Evolutionary conservation across 2,797 vertebrate species (phyloP), one percentile per base, ranked within the genome.

Genomic region (Sebastolobus altivelis): DNA sequence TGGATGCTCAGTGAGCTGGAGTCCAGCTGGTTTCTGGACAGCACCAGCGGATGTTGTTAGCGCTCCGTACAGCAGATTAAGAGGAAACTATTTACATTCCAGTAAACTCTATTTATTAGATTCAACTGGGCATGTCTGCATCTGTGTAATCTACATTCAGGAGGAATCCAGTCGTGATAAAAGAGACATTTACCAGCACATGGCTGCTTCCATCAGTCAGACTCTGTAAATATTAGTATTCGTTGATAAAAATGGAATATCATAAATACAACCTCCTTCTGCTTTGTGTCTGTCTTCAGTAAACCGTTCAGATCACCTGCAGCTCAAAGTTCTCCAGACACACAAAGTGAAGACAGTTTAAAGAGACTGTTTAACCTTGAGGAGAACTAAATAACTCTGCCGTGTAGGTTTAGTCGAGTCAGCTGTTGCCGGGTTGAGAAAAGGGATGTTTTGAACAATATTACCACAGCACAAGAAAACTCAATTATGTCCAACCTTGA

Each of bases 401-500:
- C 2, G 3, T 25, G 56, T 22, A 43, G 49, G 52, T 14, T 33
- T 38, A 27, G 49, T 67, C 31, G 9, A 67, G 74, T 80, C 56
- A 67, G 56, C 62, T 59, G 77, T 61, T 35, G 63, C 49, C 56
- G 49, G 60, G 75, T 43, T 43, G 13, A 68, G 52, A 65, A 66
- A 25, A 18, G 16, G 22, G 22, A 74, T 59, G 63, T 86, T 88
- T 84, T 79, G 37, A 68, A 81, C 82, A 83, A 75, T 82, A 81
- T 70, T 38, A 38, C 71, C 73, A 77, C 59, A 25, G 65, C 61
- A 83, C 55, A 77, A 81, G 72, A 85, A 93, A 93, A 94, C 84
- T 80, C 31, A 88, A 92, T 92, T 81, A 92, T 65, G 80, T 81
- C 82, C 82, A 90, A 90, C 91, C 90, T 86, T 88, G 87, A 94